phyloP scores from a whole-genome alignment of 2,888 invertebrate species.

The Gibbula magus region DNA sequence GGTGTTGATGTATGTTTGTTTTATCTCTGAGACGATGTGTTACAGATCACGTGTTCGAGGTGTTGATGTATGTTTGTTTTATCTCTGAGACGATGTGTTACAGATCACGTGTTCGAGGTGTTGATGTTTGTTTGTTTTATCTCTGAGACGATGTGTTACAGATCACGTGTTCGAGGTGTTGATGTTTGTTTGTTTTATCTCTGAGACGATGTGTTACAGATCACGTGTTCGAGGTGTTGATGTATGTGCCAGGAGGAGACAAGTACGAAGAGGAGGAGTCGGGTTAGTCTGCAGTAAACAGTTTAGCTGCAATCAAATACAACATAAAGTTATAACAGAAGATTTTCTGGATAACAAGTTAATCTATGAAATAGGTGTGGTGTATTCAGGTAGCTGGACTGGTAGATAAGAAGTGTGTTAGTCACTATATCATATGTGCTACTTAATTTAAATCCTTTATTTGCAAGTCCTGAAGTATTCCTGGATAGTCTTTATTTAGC shows the following conservation, averaged over 20 bases:
- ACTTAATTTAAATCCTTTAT: too few species aligned
- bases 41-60: slow-evolving; percentile 83
- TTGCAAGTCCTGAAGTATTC: too few species aligned
- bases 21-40: slow-evolving; percentile 36
- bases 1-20: slow-evolving; percentile 80
- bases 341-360: too few species aligned
- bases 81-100: slow-evolving; percentile 52
- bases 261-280: slow-evolving; percentile 78
- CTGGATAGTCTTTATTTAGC: too few species aligned
- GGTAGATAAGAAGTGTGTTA: too few species aligned
- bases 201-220: slow-evolving; percentile 76
- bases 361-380: too few species aligned
- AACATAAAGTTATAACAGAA: too few species aligned
- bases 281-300: slow-evolving; percentile 42
- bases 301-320: too few species aligned
- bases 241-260: slow-evolving; percentile 80
- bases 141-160: slow-evolving; percentile 71
- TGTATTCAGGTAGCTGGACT: too few species aligned
- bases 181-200: too few species aligned
- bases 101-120: slow-evolving; percentile 83
- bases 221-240: slow-evolving; percentile 83
- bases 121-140: slow-evolving; percentile 79
- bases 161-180: slow-evolving; percentile 82
- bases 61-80: slow-evolving; percentile 79
- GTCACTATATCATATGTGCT: too few species aligned